Base-by-base conservation (phyloP, 35 echinoderm and acorn worm species). In the Heliocidaris erythrogramma region DNA sequence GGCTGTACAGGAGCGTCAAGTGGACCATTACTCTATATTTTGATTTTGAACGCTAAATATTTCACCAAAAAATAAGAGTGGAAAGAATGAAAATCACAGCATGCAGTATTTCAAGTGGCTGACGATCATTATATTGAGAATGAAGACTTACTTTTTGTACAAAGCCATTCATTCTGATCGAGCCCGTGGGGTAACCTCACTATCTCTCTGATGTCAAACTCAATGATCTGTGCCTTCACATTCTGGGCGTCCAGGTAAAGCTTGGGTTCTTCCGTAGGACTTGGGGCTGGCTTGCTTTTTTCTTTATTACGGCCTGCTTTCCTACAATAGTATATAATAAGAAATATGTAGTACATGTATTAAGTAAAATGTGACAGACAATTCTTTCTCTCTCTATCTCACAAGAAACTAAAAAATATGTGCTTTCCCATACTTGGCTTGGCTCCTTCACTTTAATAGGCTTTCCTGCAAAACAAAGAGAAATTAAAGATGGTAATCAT, bases 141-240 rank as follows among this genome's bases (percentile, higher is more conserved):
- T 2, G 1, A 30, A 24, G 49, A 97, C 98, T 99, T 94, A 99
- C 98, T 90, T 94, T 96, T 97, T 32, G 96, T 97, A 53, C 96
- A 97, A 12, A 99, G 49, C 98, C 98, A 99, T 93, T 99, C 98
- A 59, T 99, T 95, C 17, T 61, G 35, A 29, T 99, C 98, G n/a
- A 99, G 90, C 0, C 97, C 98, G 56, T 95, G 88, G 0, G 98
- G 98, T 94, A 99, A 96, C 96, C 97, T 96, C 31, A 99, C 98
- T 47, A 97, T 94, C 52, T 99, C 97, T 93, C 96, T 69, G 50
- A 99, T 97, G 94, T 99, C 98, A 87, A 97, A 95, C 85, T 97
- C 95, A 30, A 97, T 97, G 13, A 99, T 96, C 35, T 97, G 93
- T 35, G 96, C 97, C 61, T 95, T 96, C 17, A 92, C 86, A 86